These are phyloP conservation scores for Drosophila obscura DNA, from an alignment of 1,140 invertebrate species.

Conservation along the genomic window DNA sequence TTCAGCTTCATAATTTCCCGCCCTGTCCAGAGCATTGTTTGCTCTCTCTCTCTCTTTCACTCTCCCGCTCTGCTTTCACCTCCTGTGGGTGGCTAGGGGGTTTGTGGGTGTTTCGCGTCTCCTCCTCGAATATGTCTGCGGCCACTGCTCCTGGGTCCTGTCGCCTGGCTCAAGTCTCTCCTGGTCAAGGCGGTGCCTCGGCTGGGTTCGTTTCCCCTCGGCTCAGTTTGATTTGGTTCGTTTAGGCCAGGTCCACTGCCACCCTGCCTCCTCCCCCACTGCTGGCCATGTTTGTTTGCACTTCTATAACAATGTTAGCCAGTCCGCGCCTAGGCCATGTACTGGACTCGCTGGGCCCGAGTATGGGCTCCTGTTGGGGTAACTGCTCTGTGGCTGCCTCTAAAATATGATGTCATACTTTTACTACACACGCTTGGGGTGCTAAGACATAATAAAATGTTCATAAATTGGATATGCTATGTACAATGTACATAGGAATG, in stretches of 20 bases:
- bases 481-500: background rate
- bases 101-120: slow-evolving; percentile 16
- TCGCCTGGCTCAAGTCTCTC: background rate
- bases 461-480: background rate
- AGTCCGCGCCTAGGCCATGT: slow-evolving; percentile 19
- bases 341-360: background rate
- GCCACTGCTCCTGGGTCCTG: slow-evolving; percentile 28
- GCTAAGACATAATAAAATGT: too few relatives aligned
- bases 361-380: too few relatives aligned
- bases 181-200: slow-evolving; percentile 48
- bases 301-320: slow-evolving; percentile 77
- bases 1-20: slow-evolving; percentile 74
- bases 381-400: background rate
- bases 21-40: slow-evolving; percentile 18
- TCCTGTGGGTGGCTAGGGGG: too few relatives aligned
- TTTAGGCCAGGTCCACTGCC: slow-evolving; percentile 6
- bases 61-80: slow-evolving; percentile 2
- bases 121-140: slow-evolving; percentile 46
- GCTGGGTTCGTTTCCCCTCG: slow-evolving; percentile 38
- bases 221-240: slow-evolving; percentile 14
- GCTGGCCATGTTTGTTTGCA: slow-evolving; percentile 70
- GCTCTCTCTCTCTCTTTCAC: slow-evolving; percentile 25
- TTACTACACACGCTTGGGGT: slow-evolving; percentile 10
- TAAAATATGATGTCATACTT: slow-evolving; percentile 73
- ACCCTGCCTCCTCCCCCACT: background rate